These are phyloP conservation scores for Trematomus loennbergii DNA, from an alignment of 2,113 vertebrate genomes.

Conservation along the genomic window DNA sequence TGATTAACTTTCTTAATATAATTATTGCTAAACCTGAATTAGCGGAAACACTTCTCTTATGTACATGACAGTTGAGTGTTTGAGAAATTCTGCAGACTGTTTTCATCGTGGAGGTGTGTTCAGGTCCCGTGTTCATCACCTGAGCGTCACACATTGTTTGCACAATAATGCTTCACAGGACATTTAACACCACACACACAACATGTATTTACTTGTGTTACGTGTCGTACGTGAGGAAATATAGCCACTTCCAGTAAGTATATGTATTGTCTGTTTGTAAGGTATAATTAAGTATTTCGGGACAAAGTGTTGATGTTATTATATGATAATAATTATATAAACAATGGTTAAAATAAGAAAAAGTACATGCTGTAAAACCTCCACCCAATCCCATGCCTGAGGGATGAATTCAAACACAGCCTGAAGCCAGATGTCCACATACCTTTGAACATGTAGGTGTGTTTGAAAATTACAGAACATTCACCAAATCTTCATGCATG, in stretches of 20 bases:
- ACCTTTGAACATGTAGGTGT: accelerated
- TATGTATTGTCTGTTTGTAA: too few species aligned
- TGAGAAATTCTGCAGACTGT: neutral
- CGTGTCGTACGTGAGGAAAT: neutral
- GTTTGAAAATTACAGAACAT: neutral
- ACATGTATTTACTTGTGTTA: neutral
- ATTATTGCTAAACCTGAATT: too few species aligned
- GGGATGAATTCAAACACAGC: neutral
- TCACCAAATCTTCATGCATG: too few species aligned
- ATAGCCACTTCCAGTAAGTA: neutral
- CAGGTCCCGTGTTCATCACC: neutral
- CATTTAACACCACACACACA: neutral
- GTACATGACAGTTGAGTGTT: neutral
- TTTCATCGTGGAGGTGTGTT: neutral
- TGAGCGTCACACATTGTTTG: neutral
- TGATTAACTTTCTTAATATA: too few species aligned
- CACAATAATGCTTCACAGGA: neutral
- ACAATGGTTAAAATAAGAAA: neutral
- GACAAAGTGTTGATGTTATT: too few species aligned
- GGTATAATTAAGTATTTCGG: too few species aligned
- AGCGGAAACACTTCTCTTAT: neutral
- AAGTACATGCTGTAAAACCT: accelerated
- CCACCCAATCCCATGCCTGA: neutral
- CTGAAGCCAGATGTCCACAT: neutral
- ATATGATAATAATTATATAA: neutral